Conservation (phyloP, 2,113 vertebrate species). For the Toxotes chatareus region DNA sequence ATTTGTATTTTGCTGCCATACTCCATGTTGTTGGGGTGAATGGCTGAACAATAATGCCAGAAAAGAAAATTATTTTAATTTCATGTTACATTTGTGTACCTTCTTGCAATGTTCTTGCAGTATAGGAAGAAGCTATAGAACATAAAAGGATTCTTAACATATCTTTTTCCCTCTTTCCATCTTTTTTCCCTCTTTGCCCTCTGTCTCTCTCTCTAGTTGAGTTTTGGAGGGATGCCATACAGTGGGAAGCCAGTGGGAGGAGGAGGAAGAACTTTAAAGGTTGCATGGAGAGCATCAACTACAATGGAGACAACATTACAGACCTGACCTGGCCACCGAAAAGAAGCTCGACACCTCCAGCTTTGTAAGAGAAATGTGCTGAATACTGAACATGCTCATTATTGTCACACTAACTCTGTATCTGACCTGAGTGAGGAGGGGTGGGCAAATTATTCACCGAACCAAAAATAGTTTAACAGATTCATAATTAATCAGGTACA, state of each 20-base stretch:
- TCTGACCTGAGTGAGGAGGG: slow-evolving; percentile 40
- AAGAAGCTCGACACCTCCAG: slow-evolving; percentile 95
- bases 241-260: slow-evolving; percentile 95
- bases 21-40: background rate
- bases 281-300: slow-evolving; percentile 98
- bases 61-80: background rate
- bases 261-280: slow-evolving; percentile 95
- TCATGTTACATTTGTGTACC: too few species aligned
- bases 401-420: slow-evolving; percentile 46
- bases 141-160: background rate
- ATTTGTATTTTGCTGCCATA: background rate
- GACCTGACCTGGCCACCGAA: slow-evolving; percentile 94
- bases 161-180: background rate
- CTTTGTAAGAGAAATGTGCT: slow-evolving; percentile 87
- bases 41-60: background rate
- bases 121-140: background rate
- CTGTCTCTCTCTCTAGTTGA: slow-evolving; percentile 86
- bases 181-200: slow-evolving; percentile 40
- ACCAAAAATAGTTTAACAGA: slow-evolving; percentile 54
- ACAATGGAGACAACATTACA: slow-evolving; percentile 98
- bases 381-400: slow-evolving; percentile 43
- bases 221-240: slow-evolving; percentile 97
- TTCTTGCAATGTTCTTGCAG: background rate
- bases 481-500: slow-evolving; percentile 69
- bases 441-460: slow-evolving; percentile 37